A percentile compares a stretch with the other conserved stretches of the same genome.
Conservation (phyloP, 2,888 invertebrate genomes). For the Drosophila fungiperda region DNA sequence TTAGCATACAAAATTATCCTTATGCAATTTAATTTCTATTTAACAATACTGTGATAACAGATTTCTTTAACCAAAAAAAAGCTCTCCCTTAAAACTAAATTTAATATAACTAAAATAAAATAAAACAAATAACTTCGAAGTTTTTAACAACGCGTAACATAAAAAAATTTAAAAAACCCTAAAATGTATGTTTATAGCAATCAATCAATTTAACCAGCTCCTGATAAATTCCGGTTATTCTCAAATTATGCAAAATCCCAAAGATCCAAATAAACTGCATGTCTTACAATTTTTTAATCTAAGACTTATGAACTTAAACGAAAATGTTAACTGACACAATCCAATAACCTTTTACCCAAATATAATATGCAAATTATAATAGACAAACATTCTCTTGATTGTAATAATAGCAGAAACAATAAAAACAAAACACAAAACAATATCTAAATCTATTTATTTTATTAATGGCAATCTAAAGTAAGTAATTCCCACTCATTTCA, state of each 20-base stretch:
- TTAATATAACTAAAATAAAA: conserved; percentile 19
- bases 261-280: neutral
- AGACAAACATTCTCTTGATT: conserved; percentile 46
- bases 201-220: neutral
- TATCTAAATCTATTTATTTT: neutral
- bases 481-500: neutral
- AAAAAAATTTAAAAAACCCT: neutral
- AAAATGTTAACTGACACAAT: conserved; percentile 26
- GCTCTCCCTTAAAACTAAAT: conserved; percentile 26
- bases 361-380: conserved; percentile 68
- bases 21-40: conserved; percentile 34
- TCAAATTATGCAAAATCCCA: neutral
- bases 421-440: conserved; percentile 61
- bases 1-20: conserved; percentile 28
- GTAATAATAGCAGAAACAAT: conserved; percentile 62
- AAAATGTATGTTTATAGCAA: conserved; percentile 1
- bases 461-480: neutral
- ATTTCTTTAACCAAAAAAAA: conserved; percentile 47
- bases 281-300: neutral
- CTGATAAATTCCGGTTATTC: neutral
- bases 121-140: conserved; percentile 9
- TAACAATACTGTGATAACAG: conserved; percentile 76
- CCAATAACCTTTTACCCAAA: conserved; percentile 24
- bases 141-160: conserved; percentile 13
- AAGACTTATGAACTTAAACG: conserved; percentile 7